Percentiles rank a stretch among this genome's conserved stretches.
Conservation (phyloP, 2,888 invertebrate genomes). For the Erebia palarica region DNA sequence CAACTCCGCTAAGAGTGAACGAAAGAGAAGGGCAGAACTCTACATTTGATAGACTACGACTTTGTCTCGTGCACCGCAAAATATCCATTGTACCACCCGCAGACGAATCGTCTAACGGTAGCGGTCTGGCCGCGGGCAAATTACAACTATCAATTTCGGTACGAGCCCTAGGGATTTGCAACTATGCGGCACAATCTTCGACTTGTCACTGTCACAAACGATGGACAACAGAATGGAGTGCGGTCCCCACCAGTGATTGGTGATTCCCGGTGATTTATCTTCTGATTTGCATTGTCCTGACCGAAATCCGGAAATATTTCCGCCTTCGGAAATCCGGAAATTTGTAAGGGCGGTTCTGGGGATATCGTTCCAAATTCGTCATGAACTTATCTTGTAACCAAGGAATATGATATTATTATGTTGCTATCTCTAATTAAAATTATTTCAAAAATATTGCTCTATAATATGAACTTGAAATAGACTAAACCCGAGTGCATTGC, state of each 20-base stretch:
- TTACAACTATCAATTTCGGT: slow-evolving; percentile 72
- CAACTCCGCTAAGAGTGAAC: not conserved
- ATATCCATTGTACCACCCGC: slow-evolving; percentile 30
- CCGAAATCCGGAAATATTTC: slow-evolving; percentile 11
- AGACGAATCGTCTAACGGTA: slow-evolving; percentile 56
- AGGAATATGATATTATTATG: too few relatives aligned
- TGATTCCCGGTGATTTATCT: slow-evolving; percentile 42
- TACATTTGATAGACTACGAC: not conserved
- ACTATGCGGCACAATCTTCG: slow-evolving; percentile 70
- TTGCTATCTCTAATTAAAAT: too few relatives aligned
- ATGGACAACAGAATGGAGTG: slow-evolving; percentile 50
- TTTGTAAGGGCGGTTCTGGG: not conserved
- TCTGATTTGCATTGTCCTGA: slow-evolving; percentile 37
- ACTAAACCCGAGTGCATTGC: too few relatives aligned
- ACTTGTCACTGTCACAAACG: slow-evolving; percentile 70
- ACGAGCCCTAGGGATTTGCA: slow-evolving; percentile 62
- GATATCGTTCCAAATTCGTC: not conserved
- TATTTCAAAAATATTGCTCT: too few relatives aligned
- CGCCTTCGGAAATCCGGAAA: too few relatives aligned
- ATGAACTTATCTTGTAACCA: not conserved
- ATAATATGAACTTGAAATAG: too few relatives aligned
- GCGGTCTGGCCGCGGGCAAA: slow-evolving; percentile 63
- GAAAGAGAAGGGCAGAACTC: too few relatives aligned
- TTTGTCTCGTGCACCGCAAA: not conserved
- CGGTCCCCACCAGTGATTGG: slow-evolving; percentile 44